These are phyloP conservation scores for Norana najaformis DNA, from an alignment of 2,888 invertebrate species.

Conservation along the genomic window DNA sequence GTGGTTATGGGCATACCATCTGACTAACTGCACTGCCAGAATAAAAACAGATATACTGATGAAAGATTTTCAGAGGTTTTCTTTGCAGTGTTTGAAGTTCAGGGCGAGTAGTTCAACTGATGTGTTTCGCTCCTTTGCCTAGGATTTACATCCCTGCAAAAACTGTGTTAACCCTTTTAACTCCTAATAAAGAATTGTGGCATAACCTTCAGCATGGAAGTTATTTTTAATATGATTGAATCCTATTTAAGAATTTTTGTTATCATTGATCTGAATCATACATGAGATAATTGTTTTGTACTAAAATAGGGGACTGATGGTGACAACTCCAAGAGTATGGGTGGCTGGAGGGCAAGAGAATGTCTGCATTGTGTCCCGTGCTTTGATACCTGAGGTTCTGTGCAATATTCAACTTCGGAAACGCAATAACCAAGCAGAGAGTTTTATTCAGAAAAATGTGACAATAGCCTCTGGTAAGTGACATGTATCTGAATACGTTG, in stretches of 20 bases:
- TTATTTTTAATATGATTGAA: not conserved
- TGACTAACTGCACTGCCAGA: too few relatives aligned
- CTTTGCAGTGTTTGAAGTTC: not conserved
- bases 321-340: slow-evolving; percentile 24
- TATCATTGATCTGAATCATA: not conserved
- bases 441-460: not conserved
- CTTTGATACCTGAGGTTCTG: slow-evolving; percentile 21
- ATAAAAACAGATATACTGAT: not conserved
- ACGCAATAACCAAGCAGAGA: not conserved
- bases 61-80: not conserved
- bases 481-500: slow-evolving; percentile 14
- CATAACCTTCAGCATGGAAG: not conserved
- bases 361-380: slow-evolving; percentile 32
- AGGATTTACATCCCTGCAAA: too few relatives aligned
- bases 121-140: too few relatives aligned
- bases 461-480: not conserved
- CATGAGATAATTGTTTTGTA: not conserved
- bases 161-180: too few relatives aligned
- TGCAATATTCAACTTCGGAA: not conserved
- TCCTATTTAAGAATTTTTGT: not conserved
- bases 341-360: slow-evolving; percentile 24
- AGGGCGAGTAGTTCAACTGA: too few relatives aligned
- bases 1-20: too few relatives aligned
- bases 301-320: slow-evolving; percentile 16
- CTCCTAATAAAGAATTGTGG: not conserved